Conservation (phyloP, 2,888 invertebrate genomes). For the Harpalus rufipes region DNA sequence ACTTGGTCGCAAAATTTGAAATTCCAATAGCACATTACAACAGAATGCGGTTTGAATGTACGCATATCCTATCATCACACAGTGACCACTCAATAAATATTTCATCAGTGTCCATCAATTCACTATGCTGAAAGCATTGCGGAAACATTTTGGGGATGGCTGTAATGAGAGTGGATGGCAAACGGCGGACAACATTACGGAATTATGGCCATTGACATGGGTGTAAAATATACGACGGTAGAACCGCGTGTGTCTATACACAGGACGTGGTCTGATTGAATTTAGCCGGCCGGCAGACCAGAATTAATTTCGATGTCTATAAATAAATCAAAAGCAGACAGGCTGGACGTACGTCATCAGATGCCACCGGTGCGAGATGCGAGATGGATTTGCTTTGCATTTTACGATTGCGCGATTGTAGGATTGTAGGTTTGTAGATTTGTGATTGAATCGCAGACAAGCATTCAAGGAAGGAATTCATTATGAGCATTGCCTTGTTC, state of each 20-base stretch:
- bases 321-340: conserved; percentile 60
- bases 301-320: conserved; percentile 61
- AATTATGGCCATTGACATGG: conserved; percentile 60
- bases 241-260: conserved; percentile 44
- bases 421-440: neutral
- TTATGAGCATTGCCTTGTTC: conserved; percentile 45
- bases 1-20: too few relatives aligned
- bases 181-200: conserved; percentile 47
- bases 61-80: too few relatives aligned
- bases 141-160: conserved; percentile 8
- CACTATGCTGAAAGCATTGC: neutral
- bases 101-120: too few relatives aligned
- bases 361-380: neutral
- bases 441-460: conserved; percentile 19
- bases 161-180: conserved; percentile 10
- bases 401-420: neutral
- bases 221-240: conserved; percentile 58
- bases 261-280: conserved; percentile 61
- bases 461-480: conserved; percentile 46
- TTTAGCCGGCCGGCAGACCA: conserved; percentile 47
- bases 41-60: too few relatives aligned
- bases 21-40: too few relatives aligned
- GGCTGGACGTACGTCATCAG: conserved; percentile 29
- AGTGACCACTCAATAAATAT: too few relatives aligned
- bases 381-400: conserved; percentile 42